Evolutionary conservation across 2,113 vertebrate species (phyloP).

Genomic region (Hypocryptadius cinnamomeus): DNA sequence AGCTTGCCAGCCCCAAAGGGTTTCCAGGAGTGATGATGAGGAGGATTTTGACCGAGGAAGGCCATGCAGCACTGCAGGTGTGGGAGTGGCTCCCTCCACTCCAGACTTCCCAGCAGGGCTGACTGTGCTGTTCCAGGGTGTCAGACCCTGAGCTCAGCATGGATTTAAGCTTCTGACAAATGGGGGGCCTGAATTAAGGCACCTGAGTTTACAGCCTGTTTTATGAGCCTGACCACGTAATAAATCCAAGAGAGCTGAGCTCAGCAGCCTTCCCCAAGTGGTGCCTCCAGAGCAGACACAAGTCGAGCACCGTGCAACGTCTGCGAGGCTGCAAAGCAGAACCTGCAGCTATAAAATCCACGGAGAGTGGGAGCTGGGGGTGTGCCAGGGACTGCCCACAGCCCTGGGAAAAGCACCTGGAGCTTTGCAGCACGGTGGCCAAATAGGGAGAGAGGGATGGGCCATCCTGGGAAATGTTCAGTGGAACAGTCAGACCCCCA

Average conservation of each 20-base stretch:
- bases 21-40: background rate
- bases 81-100: background rate
- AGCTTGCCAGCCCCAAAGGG: background rate
- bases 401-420: background rate
- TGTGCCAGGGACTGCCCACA: background rate
- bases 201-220: background rate
- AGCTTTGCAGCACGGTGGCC: background rate
- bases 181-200: background rate
- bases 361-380: background rate
- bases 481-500: background rate
- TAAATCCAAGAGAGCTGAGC: background rate
- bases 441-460: background rate
- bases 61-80: background rate
- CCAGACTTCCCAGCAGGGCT: background rate
- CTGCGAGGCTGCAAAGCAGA: background rate
- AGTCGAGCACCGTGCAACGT: background rate
- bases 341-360: background rate
- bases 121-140: background rate
- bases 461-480: background rate
- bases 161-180: background rate
- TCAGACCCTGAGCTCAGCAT: background rate
- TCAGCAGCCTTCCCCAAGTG: slow-evolving; percentile 4
- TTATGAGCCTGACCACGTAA: background rate
- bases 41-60: background rate
- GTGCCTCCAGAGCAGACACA: background rate